Evolutionary conservation across 2,797 vertebrate species (phyloP).

Genomic region (Sebastes hopkinsi): DNA sequence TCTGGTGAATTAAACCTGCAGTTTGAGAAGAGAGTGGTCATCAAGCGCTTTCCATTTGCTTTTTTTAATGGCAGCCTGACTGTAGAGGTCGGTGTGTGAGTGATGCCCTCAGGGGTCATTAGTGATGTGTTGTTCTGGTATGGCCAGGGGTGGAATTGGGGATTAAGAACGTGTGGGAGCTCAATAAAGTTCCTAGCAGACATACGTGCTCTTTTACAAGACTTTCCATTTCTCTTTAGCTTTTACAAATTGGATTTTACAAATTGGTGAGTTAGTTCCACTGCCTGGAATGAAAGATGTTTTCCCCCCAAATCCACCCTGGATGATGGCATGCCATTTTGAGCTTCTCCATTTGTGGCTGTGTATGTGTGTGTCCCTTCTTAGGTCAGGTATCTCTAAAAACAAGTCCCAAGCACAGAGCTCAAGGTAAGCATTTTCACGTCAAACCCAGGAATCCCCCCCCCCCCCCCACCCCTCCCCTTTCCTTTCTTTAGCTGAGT

Average conservation of each 20-base stretch:
- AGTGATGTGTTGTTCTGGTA: conserved; percentile 55
- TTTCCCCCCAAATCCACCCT: conserved; percentile 67
- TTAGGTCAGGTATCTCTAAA: conserved; percentile 82
- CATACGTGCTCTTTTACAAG: neutral
- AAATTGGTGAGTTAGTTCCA: conserved; percentile 51
- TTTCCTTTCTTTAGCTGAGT: conserved; percentile 23
- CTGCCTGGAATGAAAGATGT: conserved; percentile 24
- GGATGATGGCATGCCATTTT: conserved; percentile 69
- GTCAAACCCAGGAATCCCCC: conserved; percentile 59
- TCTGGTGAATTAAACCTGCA: conserved; percentile 19
- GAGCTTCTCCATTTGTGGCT: conserved; percentile 80
- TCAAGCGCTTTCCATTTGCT: conserved; percentile 64
- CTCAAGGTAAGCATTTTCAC: conserved; percentile 79
- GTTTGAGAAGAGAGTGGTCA: conserved; percentile 53
- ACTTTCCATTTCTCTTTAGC: conserved; percentile 22
- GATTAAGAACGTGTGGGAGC: conserved; percentile 20
- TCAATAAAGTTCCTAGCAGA: neutral
- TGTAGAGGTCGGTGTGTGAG: conserved; percentile 48
- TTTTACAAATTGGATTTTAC: conserved; percentile 66
- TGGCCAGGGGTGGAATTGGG: conserved; percentile 67
- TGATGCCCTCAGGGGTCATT: conserved; percentile 44
- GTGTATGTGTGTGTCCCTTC: conserved; percentile 76
- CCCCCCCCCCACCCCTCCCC: too few species aligned
- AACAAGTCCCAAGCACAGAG: conserved; percentile 73
- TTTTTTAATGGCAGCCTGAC: conserved; percentile 37